Evolutionary conservation across 2,113 vertebrate species (phyloP).

Genomic region (Cephalopholis sonnerati): DNA sequence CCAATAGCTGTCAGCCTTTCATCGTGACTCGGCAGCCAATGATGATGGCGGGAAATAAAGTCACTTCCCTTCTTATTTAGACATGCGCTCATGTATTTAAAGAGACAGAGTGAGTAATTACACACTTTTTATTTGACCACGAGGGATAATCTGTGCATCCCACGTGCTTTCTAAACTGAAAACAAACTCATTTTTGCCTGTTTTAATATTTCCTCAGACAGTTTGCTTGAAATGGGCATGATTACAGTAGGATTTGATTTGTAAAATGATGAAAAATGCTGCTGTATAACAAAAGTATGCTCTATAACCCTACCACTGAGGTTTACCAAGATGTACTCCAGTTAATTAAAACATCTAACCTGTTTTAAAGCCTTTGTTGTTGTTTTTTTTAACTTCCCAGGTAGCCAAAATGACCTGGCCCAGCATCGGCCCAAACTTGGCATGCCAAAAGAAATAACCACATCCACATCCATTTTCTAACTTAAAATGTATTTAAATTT

Average conservation of each 20-base stretch:
- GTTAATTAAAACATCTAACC: no score
- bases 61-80: background rate
- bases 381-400: no score
- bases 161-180: background rate
- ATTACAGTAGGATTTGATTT: background rate
- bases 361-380: no score
- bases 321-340: no score
- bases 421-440: no score
- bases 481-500: no score
- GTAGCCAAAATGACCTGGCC: no score
- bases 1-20: slow-evolving; percentile 18
- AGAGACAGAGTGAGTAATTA: background rate
- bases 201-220: background rate
- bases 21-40: slow-evolving; percentile 5
- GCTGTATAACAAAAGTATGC: background rate
- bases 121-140: background rate
- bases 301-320: background rate
- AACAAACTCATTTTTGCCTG: background rate
- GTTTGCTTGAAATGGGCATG: background rate
- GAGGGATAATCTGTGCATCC: no score
- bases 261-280: background rate
- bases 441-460: no score
- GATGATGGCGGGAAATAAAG: background rate
- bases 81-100: no score
- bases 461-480: no score